phyloP scores from a whole-genome alignment of 2,797 vertebrate species.

The Dryobates pubescens region DNA sequence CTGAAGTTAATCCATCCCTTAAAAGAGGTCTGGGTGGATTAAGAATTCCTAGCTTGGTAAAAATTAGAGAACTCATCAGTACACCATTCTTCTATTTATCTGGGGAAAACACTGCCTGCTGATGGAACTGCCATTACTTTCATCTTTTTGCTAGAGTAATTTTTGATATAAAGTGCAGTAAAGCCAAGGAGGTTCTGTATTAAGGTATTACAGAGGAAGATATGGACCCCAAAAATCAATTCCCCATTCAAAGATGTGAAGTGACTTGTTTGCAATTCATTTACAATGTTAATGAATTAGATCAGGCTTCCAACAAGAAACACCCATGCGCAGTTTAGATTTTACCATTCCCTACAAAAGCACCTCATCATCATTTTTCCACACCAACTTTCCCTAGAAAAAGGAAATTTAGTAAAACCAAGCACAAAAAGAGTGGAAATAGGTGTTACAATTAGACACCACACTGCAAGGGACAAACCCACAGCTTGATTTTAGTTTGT shows the following conservation, averaged over 20 bases:
- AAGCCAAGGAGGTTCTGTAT: neutral
- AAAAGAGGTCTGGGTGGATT: neutral
- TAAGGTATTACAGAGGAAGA: neutral
- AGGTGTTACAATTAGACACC: neutral
- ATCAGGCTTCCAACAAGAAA: neutral
- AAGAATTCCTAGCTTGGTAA: neutral
- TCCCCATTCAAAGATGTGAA: neutral
- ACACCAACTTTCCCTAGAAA: neutral
- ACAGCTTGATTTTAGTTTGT: neutral
- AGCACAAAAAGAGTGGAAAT: neutral
- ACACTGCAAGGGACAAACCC: neutral
- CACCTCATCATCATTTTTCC: neutral
- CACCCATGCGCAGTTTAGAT: accelerated
- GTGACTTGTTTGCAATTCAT: neutral
- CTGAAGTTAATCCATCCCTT: neutral
- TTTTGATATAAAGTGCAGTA: neutral
- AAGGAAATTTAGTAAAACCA: neutral
- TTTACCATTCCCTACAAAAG: neutral
- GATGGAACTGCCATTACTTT: neutral
- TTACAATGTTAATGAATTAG: neutral
- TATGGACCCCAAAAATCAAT: neutral
- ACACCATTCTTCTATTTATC: neutral
- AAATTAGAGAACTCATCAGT: neutral
- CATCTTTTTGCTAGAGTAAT: neutral
- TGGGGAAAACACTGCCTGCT: neutral